phyloP scores from a whole-genome alignment of 2,888 invertebrate genomes.

The Theodoxus fluviatilis region DNA sequence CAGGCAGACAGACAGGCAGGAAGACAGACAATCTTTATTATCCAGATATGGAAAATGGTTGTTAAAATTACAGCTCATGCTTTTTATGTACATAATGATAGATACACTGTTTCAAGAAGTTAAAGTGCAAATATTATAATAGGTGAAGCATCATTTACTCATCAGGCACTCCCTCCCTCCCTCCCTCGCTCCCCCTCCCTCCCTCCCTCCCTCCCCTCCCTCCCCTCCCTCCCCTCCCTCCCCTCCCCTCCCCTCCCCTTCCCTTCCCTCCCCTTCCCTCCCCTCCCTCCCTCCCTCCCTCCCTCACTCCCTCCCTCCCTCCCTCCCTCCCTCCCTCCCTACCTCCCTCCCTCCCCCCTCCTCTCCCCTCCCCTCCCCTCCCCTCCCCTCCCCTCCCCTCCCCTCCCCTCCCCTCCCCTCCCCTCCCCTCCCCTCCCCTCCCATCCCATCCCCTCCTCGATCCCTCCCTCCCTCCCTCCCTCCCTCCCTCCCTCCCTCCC shows the following conservation, averaged over 20 bases:
- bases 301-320: neutral
- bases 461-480: slow-evolving; percentile 15
- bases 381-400: neutral
- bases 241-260: neutral
- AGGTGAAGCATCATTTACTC: too few species aligned
- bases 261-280: neutral
- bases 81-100: too few species aligned
- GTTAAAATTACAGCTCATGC: too few species aligned
- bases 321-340: neutral
- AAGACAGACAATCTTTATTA: too few species aligned
- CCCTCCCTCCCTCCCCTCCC: neutral
- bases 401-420: neutral
- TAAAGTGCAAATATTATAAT: too few species aligned
- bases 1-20: too few species aligned
- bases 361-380: neutral
- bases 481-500: neutral
- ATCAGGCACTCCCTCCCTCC: too few species aligned
- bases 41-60: too few species aligned
- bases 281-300: neutral
- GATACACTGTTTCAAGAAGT: too few species aligned
- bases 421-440: neutral
- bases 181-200: neutral
- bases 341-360: neutral
- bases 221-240: neutral
- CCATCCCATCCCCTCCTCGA: neutral